Percentiles rank a stretch among this genome's conserved stretches.
phyloP scores from a whole-genome alignment of 2,888 invertebrate genomes.

The Empis livida region DNA sequence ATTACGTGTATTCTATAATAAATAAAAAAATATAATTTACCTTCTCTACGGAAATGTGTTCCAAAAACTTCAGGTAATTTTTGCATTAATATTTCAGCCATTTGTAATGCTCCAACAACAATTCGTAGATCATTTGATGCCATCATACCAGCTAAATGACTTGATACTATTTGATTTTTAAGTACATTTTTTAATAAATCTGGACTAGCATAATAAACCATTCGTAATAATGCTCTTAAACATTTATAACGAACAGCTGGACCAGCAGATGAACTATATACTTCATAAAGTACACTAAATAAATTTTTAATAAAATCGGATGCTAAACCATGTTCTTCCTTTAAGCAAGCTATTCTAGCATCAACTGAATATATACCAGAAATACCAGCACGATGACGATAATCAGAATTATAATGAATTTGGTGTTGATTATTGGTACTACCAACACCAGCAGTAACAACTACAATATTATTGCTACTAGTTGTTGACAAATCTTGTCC shows the following conservation, averaged over 20 bases:
- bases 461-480: slow-evolving; percentile 1
- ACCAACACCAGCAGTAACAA: not conserved
- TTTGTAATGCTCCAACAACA: slow-evolving; percentile 91
- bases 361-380: slow-evolving; percentile 32
- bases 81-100: slow-evolving; percentile 94
- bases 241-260: slow-evolving; percentile 96
- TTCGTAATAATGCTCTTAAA: slow-evolving; percentile 84
- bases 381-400: too few species aligned
- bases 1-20: too few species aligned
- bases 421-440: not conserved
- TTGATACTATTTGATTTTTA: slow-evolving; percentile 68
- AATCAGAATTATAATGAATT: not conserved
- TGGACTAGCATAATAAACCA: slow-evolving; percentile 89
- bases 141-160: slow-evolving; percentile 97
- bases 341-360: slow-evolving; percentile 54
- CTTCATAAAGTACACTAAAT: slow-evolving; percentile 92
- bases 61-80: slow-evolving; percentile 92
- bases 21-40: not conserved
- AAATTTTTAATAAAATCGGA: slow-evolving; percentile 63
- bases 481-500: slow-evolving; percentile 26
- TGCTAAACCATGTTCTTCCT: slow-evolving; percentile 56
- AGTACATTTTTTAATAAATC: slow-evolving; percentile 66
- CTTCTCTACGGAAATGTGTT: slow-evolving; percentile 91
- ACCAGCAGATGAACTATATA: slow-evolving; percentile 96
- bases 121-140: slow-evolving; percentile 93